Conservation (phyloP, 2,888 invertebrate species). For the Thelaira solivaga region DNA sequence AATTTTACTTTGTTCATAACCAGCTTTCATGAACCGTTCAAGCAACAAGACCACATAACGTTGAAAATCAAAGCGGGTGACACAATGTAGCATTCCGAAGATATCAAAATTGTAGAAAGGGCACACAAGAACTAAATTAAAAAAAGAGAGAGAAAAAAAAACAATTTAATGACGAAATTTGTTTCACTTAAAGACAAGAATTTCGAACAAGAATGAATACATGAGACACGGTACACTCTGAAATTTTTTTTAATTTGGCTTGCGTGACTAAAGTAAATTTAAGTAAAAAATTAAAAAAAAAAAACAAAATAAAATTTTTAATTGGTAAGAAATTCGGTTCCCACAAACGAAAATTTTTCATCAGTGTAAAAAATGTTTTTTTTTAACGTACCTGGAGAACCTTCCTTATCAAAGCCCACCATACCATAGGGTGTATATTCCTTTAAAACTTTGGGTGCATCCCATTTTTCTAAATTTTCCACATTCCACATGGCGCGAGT, state of each 20-base stretch:
- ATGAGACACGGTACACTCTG: too few relatives aligned
- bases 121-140: slow-evolving; percentile 83
- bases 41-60: slow-evolving; percentile 82
- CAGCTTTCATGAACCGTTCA: slow-evolving; percentile 82
- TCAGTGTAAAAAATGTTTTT: too few relatives aligned
- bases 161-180: too few relatives aligned
- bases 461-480: slow-evolving; percentile 84
- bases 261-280: too few relatives aligned
- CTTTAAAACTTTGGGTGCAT: slow-evolving; percentile 83
- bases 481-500: slow-evolving; percentile 81
- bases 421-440: slow-evolving; percentile 88
- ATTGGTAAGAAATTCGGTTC: too few relatives aligned
- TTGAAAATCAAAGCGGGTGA: slow-evolving; percentile 84
- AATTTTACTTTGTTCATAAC: slow-evolving; percentile 80
- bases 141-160: too few relatives aligned
- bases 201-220: too few relatives aligned
- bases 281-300: too few relatives aligned
- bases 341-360: too few relatives aligned
- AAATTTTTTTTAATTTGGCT: too few relatives aligned
- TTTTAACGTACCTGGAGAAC: slow-evolving; percentile 80
- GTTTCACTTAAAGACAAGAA: too few relatives aligned
- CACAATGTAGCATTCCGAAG: slow-evolving; percentile 87
- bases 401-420: slow-evolving; percentile 89
- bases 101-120: slow-evolving; percentile 90
- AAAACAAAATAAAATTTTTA: too few relatives aligned